Evolutionary conservation across 2,797 vertebrate genomes (phyloP).

Genomic region (Crypturellus tataupa): DNA sequence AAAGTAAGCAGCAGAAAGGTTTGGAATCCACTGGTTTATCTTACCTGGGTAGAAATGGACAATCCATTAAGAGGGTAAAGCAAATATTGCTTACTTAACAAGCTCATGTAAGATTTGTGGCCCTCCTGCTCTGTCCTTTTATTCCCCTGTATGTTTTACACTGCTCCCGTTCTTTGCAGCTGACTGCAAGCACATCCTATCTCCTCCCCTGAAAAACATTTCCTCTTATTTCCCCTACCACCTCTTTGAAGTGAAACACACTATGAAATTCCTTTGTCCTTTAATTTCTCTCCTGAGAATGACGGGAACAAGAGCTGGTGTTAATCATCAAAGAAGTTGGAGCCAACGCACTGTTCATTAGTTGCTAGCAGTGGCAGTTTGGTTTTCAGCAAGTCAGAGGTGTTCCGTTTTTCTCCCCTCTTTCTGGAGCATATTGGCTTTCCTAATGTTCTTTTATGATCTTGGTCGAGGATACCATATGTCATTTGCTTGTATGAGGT

Average conservation of each 20-base stretch:
- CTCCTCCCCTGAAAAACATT: slow-evolving; percentile 38
- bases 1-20: neutral
- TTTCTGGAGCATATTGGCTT: slow-evolving; percentile 70
- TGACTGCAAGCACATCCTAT: neutral
- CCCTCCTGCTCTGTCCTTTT: neutral
- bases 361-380: slow-evolving; percentile 70
- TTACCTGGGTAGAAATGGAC: neutral
- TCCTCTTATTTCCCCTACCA: slow-evolving; percentile 8
- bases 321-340: slow-evolving; percentile 74
- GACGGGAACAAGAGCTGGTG: slow-evolving; percentile 58
- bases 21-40: neutral
- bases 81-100: neutral
- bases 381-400: slow-evolving; percentile 68
- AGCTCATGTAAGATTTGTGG: neutral
- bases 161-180: neutral
- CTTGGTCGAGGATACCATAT: slow-evolving; percentile 61
- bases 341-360: slow-evolving; percentile 75
- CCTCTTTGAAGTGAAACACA: slow-evolving; percentile 36
- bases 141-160: neutral
- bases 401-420: slow-evolving; percentile 51
- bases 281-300: slow-evolving; percentile 65
- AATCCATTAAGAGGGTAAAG: neutral
- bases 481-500: slow-evolving; percentile 37
- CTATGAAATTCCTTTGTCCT: slow-evolving; percentile 55
- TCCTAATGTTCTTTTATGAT: slow-evolving; percentile 64